Base-by-base conservation (phyloP, 2,113 vertebrate genomes). In the Rhegmatorhina hoffmannsi region DNA sequence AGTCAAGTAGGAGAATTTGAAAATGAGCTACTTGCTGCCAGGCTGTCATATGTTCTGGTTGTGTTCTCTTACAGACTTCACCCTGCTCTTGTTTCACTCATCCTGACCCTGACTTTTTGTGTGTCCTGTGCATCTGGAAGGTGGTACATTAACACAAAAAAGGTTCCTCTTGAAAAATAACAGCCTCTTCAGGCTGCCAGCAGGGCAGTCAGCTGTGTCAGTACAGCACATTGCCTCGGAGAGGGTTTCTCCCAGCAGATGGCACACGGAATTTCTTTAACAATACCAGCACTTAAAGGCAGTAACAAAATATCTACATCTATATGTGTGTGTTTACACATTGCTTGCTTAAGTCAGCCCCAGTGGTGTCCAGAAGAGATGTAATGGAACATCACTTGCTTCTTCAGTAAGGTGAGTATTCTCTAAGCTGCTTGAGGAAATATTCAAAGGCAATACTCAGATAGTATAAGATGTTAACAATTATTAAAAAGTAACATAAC, bases 161-260 rank as follows among this genome's bases (percentile, higher is more conserved):
- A 90, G 47, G 28, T 85, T 72, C 21, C 31, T 63, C 60, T 50
- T n/a, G 66, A 75, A 59, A 64, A 79, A 67, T 21, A 34, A 11
- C 18, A 29, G 36, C 31, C 31, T 66, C 38, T 38, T 13, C 0
- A 3, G n/a, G 55, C 59, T 74, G 74, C 64, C 46, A 29, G 1
- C 38, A 28, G 68, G 17, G 47, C 49, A 10, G 49, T 38, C 70
- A 26, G 47, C 9, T 46, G 73, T 58, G 33, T 21, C 36, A 46
- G 62, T 38, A 26, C 25, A 19, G 29, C 24, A 1, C 1, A 9
- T 17, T 67, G 69, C 79, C 56, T 87, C 33, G 2, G 38, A 68
- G 56, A 17, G 46, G 52, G 56, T 26, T 89, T 81, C 76, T 81
- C 89, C 95, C 95, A 95, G 92, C 90, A 95, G 96, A 56, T 93